phyloP scores from a whole-genome alignment of 2,888 invertebrate genomes.

The Corbicula japonica region DNA sequence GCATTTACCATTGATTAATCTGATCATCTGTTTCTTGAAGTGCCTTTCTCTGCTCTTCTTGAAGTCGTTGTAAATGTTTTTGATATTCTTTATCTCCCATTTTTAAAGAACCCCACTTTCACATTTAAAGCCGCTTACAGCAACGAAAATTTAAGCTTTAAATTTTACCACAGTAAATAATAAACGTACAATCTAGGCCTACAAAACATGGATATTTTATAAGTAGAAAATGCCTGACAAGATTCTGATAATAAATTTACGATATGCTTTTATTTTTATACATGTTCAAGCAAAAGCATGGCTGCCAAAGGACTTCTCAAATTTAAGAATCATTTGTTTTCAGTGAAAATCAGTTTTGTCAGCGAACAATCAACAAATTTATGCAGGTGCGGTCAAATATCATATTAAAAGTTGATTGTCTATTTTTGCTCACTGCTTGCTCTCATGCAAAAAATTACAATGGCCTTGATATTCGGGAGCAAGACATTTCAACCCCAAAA shows the following conservation, averaged over 20 bases:
- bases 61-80: constrained; percentile 71
- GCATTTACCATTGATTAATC: constrained; percentile 77
- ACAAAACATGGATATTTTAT: not conserved
- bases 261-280: not conserved
- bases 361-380: not conserved
- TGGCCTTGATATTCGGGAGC: too few relatives aligned
- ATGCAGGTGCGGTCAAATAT: too few relatives aligned
- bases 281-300: constrained; percentile 36
- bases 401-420: too few relatives aligned
- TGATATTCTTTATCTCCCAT: constrained; percentile 59
- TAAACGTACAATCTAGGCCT: too few relatives aligned
- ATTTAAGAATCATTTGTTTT: not conserved
- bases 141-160: too few relatives aligned
- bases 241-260: not conserved
- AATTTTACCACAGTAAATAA: too few relatives aligned
- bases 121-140: too few relatives aligned
- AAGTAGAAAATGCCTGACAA: not conserved
- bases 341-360: not conserved
- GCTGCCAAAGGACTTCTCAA: constrained; percentile 45
- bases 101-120: too few relatives aligned
- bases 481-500: too few relatives aligned
- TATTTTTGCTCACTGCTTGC: too few relatives aligned
- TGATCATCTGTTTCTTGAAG: constrained; percentile 75
- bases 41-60: constrained; percentile 78
- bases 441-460: too few relatives aligned